A percentile compares a stretch with the other conserved stretches of the same genome.
Evolutionary conservation across 2,113 vertebrate genomes (phyloP).

Genomic region (Cheilinus undulatus): DNA sequence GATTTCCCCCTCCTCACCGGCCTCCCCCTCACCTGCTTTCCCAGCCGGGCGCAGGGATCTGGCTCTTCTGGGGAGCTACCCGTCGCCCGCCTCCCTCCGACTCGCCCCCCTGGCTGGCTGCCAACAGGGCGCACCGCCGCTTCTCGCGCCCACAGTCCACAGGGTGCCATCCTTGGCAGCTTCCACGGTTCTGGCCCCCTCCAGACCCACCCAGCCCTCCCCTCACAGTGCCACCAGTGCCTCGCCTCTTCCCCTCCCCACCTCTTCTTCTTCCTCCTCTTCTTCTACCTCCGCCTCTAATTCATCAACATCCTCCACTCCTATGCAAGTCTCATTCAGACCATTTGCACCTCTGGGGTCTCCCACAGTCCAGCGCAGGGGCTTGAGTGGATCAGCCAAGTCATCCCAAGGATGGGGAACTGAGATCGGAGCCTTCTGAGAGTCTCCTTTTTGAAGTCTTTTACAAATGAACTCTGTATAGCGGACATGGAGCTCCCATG

Average conservation of each 20-base stretch:
- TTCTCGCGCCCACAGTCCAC: constrained; percentile 77
- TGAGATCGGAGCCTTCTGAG: constrained; percentile 93
- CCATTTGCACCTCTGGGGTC: constrained; percentile 81
- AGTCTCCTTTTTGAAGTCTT: neutral
- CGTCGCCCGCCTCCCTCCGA: constrained; percentile 77
- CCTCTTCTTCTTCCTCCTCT: constrained; percentile 62
- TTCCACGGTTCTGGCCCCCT: constrained; percentile 48
- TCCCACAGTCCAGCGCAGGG: constrained; percentile 76
- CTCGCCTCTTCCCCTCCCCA: constrained; percentile 75
- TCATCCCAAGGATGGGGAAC: constrained; percentile 88
- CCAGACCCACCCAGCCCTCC: constrained; percentile 75
- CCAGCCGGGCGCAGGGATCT: constrained; percentile 81
- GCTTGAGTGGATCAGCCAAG: constrained; percentile 74
- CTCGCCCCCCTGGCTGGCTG: constrained; percentile 76
- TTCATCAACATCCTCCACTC: constrained; percentile 63
- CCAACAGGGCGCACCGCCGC: constrained; percentile 71
- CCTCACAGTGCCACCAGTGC: constrained; percentile 80
- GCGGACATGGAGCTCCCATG: constrained; percentile 41
- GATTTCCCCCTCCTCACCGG: constrained; percentile 70
- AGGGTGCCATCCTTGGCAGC: constrained; percentile 73
- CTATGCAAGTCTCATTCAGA: constrained; percentile 80
- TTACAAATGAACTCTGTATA: constrained; percentile 45
- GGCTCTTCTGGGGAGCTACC: constrained; percentile 85
- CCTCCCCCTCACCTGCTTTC: constrained; percentile 79
- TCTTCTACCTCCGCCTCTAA: constrained; percentile 66